A percentile compares a stretch with the other conserved stretches of the same genome.
Conservation (phyloP, 2,888 invertebrate species). For the Megamerina dolium region DNA sequence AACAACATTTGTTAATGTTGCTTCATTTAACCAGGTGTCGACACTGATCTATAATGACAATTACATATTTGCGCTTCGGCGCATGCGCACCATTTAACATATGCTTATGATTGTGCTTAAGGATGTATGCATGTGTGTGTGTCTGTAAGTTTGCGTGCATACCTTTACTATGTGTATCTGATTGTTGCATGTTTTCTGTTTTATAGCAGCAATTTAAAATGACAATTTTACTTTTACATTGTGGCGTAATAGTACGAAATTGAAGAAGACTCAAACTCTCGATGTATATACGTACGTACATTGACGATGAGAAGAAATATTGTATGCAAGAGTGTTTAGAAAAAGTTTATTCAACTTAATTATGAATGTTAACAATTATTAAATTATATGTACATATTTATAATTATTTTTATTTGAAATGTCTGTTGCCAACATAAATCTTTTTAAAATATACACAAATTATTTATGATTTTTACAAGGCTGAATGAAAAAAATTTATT, state of each 20-base stretch:
- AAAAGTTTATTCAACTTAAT: neutral
- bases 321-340: neutral
- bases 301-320: neutral
- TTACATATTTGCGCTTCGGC: constrained; percentile 29
- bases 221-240: constrained; percentile 36
- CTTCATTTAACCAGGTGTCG: constrained; percentile 46
- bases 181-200: constrained; percentile 17
- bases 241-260: neutral
- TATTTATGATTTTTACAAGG: too few relatives aligned
- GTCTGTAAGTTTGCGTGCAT: constrained; percentile 18
- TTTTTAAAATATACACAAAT: too few relatives aligned
- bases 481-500: too few relatives aligned
- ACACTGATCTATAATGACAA: constrained; percentile 44
- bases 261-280: too few relatives aligned
- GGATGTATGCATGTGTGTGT: neutral
- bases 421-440: too few relatives aligned
- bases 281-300: too few relatives aligned
- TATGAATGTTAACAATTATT: too few relatives aligned
- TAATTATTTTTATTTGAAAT: too few relatives aligned
- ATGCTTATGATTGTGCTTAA: constrained; percentile 23
- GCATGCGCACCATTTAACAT: constrained; percentile 7
- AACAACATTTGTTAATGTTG: constrained; percentile 31
- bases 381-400: too few relatives aligned
- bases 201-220: constrained; percentile 32
- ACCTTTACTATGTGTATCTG: too few relatives aligned